phyloP scores from a whole-genome alignment of 2,113 vertebrate genomes.

The Embiotoca jacksoni region DNA sequence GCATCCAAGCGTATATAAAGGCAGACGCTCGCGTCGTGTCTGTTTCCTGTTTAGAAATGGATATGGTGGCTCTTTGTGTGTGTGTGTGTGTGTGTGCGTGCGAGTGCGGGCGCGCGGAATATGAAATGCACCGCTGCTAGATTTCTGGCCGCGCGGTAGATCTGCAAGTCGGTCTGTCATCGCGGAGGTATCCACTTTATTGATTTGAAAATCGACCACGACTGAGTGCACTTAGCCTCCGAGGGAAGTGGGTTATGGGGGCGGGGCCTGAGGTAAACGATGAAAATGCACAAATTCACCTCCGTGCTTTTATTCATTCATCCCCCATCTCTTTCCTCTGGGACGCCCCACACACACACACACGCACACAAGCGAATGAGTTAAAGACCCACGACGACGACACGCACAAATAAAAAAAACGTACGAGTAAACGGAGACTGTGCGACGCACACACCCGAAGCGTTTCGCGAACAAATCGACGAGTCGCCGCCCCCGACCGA shows the following conservation, averaged over 20 bases:
- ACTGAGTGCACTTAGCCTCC: slow-evolving; percentile 52
- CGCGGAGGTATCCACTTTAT: slow-evolving; percentile 55
- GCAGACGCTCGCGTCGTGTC: slow-evolving; percentile 35
- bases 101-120: no score
- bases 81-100: background rate
- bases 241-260: background rate
- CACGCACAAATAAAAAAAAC: slow-evolving; percentile 36
- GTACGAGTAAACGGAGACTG: slow-evolving; percentile 17
- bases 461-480: slow-evolving; percentile 26
- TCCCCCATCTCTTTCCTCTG: slow-evolving; percentile 10
- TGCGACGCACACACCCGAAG: background rate
- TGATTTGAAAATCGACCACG: slow-evolving; percentile 51
- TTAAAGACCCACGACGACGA: slow-evolving; percentile 14
- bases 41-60: slow-evolving; percentile 63
- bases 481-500: background rate
- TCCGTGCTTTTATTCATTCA: slow-evolving; percentile 41
- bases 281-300: slow-evolving; percentile 14
- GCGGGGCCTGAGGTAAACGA: background rate
- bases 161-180: slow-evolving; percentile 40
- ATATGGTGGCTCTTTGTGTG: slow-evolving; percentile 32
- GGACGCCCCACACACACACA: background rate
- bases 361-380: slow-evolving; percentile 4
- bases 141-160: slow-evolving; percentile 14
- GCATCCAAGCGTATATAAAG: slow-evolving; percentile 10
- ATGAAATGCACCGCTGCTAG: background rate